Evolutionary conservation across 53 echinoderm and acorn worm species (phyloP).

Genomic region (Stichopus horrens): DNA sequence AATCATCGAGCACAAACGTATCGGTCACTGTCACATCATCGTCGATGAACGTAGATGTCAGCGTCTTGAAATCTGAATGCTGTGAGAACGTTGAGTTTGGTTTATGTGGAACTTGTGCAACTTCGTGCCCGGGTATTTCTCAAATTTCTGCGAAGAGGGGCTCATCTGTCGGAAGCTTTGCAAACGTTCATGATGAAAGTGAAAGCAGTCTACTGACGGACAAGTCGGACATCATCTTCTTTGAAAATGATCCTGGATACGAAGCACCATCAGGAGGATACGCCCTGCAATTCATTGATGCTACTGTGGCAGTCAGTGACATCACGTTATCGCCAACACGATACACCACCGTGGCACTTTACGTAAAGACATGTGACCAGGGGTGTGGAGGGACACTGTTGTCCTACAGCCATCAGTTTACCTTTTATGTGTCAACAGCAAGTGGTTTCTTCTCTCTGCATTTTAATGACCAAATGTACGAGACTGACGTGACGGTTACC

Average conservation of each 20-base stretch:
- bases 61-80: constrained; percentile 43
- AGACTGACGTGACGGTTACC: constrained; percentile 65
- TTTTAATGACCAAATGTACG: constrained; percentile 52
- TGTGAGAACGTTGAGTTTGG: constrained; percentile 50
- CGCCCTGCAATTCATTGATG: constrained; percentile 35
- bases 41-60: constrained; percentile 59
- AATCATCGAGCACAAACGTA: not conserved
- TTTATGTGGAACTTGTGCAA: constrained; percentile 62
- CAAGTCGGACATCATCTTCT: constrained; percentile 12
- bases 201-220: constrained; percentile 19
- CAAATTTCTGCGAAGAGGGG: not conserved
- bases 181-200: constrained; percentile 35
- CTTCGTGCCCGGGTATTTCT: not conserved
- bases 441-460: constrained; percentile 60
- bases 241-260: constrained; percentile 40
- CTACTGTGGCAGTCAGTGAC: constrained; percentile 35
- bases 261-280: constrained; percentile 51
- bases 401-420: constrained; percentile 62
- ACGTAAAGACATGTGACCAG: constrained; percentile 66
- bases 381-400: constrained; percentile 76
- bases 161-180: constrained; percentile 13
- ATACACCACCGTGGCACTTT: constrained; percentile 61
- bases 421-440: constrained; percentile 64
- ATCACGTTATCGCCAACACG: constrained; percentile 28
- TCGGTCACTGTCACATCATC: constrained; percentile 54